phyloP scores from a whole-genome alignment of 2,113 vertebrate genomes.

The Aegypius monachus region DNA sequence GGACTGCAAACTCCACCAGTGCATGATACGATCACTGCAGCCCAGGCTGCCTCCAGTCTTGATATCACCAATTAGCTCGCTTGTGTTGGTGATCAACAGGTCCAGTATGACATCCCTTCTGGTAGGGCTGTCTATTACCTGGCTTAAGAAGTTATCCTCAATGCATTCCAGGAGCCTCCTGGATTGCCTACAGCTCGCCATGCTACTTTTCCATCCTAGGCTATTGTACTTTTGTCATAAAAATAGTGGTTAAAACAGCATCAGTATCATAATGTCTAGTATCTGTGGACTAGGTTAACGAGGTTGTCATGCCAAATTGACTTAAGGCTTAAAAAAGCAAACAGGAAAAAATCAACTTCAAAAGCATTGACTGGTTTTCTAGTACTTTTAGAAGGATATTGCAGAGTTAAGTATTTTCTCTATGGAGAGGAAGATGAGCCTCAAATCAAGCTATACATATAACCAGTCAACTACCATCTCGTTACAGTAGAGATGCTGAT shows the following conservation, averaged over 20 bases:
- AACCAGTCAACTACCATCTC: neutral
- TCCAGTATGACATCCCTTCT: rapidly evolving
- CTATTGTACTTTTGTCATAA: neutral
- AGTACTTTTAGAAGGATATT: neutral
- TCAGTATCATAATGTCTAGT: neutral
- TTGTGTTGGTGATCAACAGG: neutral
- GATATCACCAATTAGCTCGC: neutral
- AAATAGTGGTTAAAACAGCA: neutral
- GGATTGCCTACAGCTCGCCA: neutral
- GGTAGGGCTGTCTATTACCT: neutral
- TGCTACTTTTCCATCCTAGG: neutral
- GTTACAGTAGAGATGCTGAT: neutral
- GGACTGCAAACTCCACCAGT: neutral
- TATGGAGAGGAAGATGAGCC: neutral
- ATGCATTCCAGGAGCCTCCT: rapidly evolving
- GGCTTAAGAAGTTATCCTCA: neutral
- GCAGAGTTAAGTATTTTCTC: neutral
- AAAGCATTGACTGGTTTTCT: neutral
- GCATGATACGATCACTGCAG: neutral
- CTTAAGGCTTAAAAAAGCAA: neutral
- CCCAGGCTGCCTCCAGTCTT: neutral
- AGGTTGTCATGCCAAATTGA: neutral
- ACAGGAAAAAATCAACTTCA: neutral
- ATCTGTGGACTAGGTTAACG: neutral
- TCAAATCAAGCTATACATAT: neutral